Evolutionary conservation across 2,797 vertebrate species (phyloP).

Genomic region (Esox masquinongy): DNA sequence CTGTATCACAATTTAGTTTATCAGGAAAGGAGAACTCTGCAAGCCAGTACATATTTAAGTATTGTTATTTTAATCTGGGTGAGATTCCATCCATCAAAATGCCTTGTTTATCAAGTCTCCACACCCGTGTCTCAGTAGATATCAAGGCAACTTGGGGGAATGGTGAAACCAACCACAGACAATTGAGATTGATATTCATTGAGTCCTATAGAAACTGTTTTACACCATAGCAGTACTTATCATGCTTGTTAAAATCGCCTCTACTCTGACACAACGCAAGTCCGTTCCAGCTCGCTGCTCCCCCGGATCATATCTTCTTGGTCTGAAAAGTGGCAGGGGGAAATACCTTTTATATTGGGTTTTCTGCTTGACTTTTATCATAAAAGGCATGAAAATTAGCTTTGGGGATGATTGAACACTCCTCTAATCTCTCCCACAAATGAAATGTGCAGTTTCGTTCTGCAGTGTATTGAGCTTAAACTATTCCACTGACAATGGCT

Average conservation of each 20-base stretch:
- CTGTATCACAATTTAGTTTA: neutral
- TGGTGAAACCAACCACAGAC: neutral
- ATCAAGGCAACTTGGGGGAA: neutral
- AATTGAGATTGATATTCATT: neutral
- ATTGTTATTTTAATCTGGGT: neutral
- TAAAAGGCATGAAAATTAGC: constrained; percentile 12
- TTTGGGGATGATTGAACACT: constrained; percentile 5
- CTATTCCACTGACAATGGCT: constrained; percentile 7
- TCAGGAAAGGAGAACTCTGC: neutral
- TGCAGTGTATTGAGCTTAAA: constrained; percentile 1
- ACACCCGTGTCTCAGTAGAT: neutral
- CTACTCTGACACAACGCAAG: neutral
- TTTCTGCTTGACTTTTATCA: constrained; percentile 25
- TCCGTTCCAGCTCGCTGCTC: constrained; percentile 21
- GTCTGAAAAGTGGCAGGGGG: constrained; percentile 2
- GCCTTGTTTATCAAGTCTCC: neutral
- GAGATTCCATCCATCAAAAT: neutral
- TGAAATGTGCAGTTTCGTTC: neutral
- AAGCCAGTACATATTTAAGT: neutral
- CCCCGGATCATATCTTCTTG: constrained; percentile 11
- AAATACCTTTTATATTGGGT: constrained; percentile 16
- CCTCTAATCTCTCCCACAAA: neutral
- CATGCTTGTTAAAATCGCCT: neutral
- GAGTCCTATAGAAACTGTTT: neutral
- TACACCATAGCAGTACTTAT: neutral